phyloP scores from a whole-genome alignment of 2,113 vertebrate genomes.

The Epinephelus fuscoguttatus region DNA sequence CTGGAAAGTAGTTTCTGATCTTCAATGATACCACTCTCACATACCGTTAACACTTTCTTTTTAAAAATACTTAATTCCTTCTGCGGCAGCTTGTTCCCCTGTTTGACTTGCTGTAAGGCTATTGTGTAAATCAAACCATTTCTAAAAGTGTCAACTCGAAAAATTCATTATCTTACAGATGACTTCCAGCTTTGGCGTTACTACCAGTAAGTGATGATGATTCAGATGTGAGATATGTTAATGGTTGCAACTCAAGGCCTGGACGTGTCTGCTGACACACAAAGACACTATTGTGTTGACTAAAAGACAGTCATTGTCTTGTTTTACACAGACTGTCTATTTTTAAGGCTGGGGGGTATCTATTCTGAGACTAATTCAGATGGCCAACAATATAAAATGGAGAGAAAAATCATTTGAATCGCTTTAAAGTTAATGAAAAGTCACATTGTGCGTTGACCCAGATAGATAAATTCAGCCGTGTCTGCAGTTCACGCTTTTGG shows the following conservation, averaged over 20 bases:
- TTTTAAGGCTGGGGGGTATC: slow-evolving; percentile 63
- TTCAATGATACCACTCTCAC: background rate
- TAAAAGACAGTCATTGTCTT: slow-evolving; percentile 71
- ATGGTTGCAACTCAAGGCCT: slow-evolving; percentile 66
- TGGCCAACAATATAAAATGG: slow-evolving; percentile 14
- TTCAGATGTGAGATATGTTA: slow-evolving; percentile 79
- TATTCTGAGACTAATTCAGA: slow-evolving; percentile 63
- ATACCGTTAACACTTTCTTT: background rate
- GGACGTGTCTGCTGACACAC: slow-evolving; percentile 69
- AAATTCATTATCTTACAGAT: slow-evolving; percentile 48
- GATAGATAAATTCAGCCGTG: slow-evolving; percentile 50
- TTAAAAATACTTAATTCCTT: background rate
- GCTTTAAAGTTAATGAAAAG: slow-evolving; percentile 54
- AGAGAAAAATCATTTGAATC: background rate
- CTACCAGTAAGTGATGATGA: slow-evolving; percentile 72
- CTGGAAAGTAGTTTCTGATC: background rate
- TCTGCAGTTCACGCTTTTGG: background rate
- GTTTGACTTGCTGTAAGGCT: background rate
- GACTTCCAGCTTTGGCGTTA: slow-evolving; percentile 49
- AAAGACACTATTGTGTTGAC: slow-evolving; percentile 61
- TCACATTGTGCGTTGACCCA: slow-evolving; percentile 58
- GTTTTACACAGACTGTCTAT: slow-evolving; percentile 66
- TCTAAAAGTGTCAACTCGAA: slow-evolving; percentile 40
- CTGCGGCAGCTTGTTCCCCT: slow-evolving; percentile 15
- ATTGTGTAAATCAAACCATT: slow-evolving; percentile 59